Evolutionary conservation across 2,888 invertebrate species (phyloP), one percentile per base, ranked within the genome.

Genomic region (Boloria selene): DNA sequence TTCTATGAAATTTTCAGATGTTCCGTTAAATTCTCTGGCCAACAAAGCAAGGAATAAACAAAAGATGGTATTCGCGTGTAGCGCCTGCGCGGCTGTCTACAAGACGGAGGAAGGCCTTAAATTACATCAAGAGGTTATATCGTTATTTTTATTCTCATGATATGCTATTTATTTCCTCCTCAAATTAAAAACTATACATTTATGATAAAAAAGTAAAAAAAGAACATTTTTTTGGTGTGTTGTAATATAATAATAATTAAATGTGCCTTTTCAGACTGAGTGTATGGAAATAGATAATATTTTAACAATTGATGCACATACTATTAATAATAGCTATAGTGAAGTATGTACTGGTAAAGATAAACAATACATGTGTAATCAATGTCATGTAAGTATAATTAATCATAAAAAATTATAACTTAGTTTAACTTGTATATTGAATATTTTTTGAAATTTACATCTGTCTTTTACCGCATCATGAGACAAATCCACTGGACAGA

Each of bases 1-100:
- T 18, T 13, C 31, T 44, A 26, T 16, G 50, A 4, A 65, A 62
- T 47, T 80, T 79, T 26, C 74, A 85, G 88, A 80, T 70, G 76
- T 88, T 42, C 81, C 86, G 14, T 38, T 82, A 14, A 16, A 26
- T 22, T 77, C 78, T 58, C 70, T 79, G 10, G 61, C 67, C 7
- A 68, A 50, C 17, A 66, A 69, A 13, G 61, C 65, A 58, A 75
- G 47, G 77, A 75, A 65, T 45, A 61, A 53, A 77, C 77, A 70
- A 74, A 78, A 65, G 73, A 79, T 78, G 2, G 74, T 83, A 0
- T 87, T 80, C 64, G 89, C 85, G 0, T 91, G 91, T 56, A 81
- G 85, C 18, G 76, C 79, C 6, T 91, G 91, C 70, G 90, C 88
- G 0, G 73, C 77, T 0, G 73, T 88, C 26, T 90, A 84, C 60